Conservation (phyloP, 64 coral and sea anemone genomes). For the Catalaphyllia jardinei region DNA sequence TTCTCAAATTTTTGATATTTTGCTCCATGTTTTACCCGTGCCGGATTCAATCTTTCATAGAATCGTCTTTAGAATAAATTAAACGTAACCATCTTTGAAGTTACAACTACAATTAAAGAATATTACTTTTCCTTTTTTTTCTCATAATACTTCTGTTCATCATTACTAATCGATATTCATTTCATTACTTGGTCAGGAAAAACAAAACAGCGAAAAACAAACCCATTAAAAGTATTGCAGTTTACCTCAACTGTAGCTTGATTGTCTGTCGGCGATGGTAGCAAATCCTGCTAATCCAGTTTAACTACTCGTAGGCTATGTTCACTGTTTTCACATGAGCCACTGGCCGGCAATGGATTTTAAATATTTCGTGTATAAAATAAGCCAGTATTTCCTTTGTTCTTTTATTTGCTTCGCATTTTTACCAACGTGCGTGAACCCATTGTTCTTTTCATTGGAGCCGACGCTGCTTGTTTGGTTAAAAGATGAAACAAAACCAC, state of each 20-base stretch:
- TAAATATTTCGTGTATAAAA: background rate
- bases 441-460: constrained; percentile 21
- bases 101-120: too few species aligned
- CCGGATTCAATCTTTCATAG: too few species aligned
- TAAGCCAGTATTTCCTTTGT: constrained; percentile 9
- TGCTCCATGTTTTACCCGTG: too few species aligned
- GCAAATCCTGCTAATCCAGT: background rate
- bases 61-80: too few species aligned
- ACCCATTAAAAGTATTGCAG: background rate
- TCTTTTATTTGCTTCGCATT: constrained; percentile 35
- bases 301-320: background rate
- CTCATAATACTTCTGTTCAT: background rate
- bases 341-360: background rate
- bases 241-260: constrained; percentile 3
- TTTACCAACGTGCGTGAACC: background rate
- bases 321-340: background rate
- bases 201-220: background rate
- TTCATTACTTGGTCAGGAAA: constrained; percentile 18
- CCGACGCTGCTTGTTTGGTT: constrained; percentile 22
- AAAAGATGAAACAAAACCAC: constrained; percentile 29
- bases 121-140: background rate
- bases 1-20: too few species aligned
- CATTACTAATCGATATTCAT: constrained; percentile 26
- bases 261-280: background rate
- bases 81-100: too few species aligned